These are phyloP conservation scores for Hyles vespertilio DNA, from an alignment of 1,140 invertebrate genomes.

Conservation along the genomic window DNA sequence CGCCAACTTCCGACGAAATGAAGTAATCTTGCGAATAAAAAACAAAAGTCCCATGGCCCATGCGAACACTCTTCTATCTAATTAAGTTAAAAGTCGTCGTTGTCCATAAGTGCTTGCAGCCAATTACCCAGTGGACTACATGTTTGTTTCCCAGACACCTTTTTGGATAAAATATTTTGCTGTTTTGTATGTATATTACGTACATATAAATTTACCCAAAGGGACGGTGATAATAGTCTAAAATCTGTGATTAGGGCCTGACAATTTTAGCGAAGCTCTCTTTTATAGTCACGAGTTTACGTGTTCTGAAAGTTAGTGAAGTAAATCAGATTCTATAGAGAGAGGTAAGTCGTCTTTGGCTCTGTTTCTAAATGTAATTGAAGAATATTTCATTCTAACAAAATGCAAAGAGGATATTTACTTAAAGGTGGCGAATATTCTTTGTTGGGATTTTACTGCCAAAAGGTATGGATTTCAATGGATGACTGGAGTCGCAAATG, in stretches of 20 bases:
- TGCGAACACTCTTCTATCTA: too few relatives aligned
- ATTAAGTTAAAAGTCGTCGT: too few relatives aligned
- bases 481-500: too few relatives aligned
- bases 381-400: conserved; percentile 9
- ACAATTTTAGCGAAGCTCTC: conserved; percentile 55
- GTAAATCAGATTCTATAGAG: conserved; percentile 20
- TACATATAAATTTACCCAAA: conserved; percentile 34
- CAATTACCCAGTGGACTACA: neutral
- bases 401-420: conserved; percentile 1
- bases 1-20: too few relatives aligned
- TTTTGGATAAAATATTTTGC: conserved; percentile 16
- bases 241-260: conserved; percentile 51
- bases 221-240: conserved; percentile 39
- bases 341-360: conserved; percentile 14
- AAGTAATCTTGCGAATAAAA: too few relatives aligned
- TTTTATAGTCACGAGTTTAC: conserved; percentile 66
- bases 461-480: conserved; percentile 1
- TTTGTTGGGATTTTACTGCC: too few relatives aligned
- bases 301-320: conserved; percentile 55
- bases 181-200: conserved; percentile 36
- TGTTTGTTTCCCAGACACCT: neutral
- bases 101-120: too few relatives aligned
- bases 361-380: conserved; percentile 17
- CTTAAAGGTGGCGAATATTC: too few relatives aligned
- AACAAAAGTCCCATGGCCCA: too few relatives aligned